These are phyloP conservation scores for Pantherophis alleghaniensis DNA, from an alignment of 2,797 vertebrate species.

Conservation along the genomic window DNA sequence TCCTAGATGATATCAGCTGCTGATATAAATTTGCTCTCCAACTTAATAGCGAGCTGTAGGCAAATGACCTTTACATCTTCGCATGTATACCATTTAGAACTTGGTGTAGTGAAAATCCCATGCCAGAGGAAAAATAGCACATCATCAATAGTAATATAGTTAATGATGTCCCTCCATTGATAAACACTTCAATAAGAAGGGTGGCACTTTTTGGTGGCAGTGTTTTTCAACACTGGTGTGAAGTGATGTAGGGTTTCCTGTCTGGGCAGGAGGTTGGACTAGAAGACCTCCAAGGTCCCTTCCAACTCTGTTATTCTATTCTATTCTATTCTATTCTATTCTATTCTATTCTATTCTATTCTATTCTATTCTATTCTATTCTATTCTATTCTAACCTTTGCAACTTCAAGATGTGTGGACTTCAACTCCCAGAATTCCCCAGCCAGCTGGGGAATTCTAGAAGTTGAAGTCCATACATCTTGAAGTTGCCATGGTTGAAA, in stretches of 20 bases:
- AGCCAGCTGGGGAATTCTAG: background rate
- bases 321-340: too few relatives aligned
- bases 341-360: too few relatives aligned
- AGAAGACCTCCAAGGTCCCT: too few relatives aligned
- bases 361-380: too few relatives aligned
- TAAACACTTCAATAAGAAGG: constrained; percentile 44
- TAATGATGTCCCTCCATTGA: constrained; percentile 31
- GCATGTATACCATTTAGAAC: fast-evolving
- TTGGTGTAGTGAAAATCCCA: background rate
- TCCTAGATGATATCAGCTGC: background rate
- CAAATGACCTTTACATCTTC: background rate
- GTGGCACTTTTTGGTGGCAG: constrained; percentile 24
- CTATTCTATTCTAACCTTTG: background rate
- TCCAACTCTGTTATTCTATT: too few relatives aligned
- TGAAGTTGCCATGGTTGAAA: background rate
- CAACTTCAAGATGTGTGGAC: background rate
- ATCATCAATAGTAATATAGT: constrained; percentile 36
- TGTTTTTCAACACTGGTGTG: background rate
- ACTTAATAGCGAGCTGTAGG: background rate
- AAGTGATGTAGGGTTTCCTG: too few relatives aligned
- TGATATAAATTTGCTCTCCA: background rate
- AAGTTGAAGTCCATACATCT: background rate
- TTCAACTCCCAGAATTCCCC: background rate
- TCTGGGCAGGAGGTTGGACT: too few relatives aligned
- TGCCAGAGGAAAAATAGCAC: fast-evolving